Evolutionary conservation across 2,113 vertebrate genomes (phyloP).

Genomic region (Lates calcarifer): DNA sequence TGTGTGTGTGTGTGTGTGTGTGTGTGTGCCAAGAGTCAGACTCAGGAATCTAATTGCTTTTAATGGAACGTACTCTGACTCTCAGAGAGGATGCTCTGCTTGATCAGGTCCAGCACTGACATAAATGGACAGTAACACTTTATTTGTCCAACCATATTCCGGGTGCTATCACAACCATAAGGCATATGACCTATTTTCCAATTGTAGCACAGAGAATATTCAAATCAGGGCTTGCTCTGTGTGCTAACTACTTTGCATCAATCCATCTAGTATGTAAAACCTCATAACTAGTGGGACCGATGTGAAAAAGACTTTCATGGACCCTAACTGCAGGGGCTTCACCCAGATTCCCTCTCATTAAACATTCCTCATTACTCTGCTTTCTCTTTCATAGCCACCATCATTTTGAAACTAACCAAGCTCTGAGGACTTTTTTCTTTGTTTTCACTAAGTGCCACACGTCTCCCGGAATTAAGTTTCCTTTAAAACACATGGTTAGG

Average conservation of each 20-base stretch:
- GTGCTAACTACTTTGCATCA: conserved; percentile 54
- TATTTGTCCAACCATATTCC: conserved; percentile 40
- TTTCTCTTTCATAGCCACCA: conserved; percentile 18
- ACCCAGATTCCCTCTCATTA: background rate
- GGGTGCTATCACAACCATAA: conserved; percentile 38
- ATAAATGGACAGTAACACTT: conserved; percentile 48
- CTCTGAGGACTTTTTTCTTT: background rate
- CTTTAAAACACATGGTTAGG: conserved; percentile 38
- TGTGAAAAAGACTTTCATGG: conserved; percentile 24
- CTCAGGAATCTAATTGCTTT: conserved; percentile 50
- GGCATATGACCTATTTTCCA: conserved; percentile 72
- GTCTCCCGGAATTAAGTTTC: conserved; percentile 39
- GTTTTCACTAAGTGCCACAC: conserved; percentile 37
- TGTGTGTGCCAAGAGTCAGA: conserved; percentile 34
- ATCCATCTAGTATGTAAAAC: conserved; percentile 33
- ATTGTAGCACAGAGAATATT: conserved; percentile 56
- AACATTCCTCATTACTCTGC: conserved; percentile 9
- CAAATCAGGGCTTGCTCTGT: conserved; percentile 40
- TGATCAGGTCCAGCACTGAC: conserved; percentile 43
- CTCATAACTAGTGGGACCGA: conserved; percentile 17
- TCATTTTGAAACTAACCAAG: conserved; percentile 35
- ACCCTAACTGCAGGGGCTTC: conserved; percentile 32
- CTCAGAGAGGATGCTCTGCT: conserved; percentile 30
- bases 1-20: conserved; percentile 32
- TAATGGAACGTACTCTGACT: conserved; percentile 45